Percentiles rank a stretch among this genome's conserved stretches.
These are phyloP conservation scores for Caenorhabditis parvicauda DNA, from an alignment of 2,888 invertebrate genomes.

Conservation along the genomic window DNA sequence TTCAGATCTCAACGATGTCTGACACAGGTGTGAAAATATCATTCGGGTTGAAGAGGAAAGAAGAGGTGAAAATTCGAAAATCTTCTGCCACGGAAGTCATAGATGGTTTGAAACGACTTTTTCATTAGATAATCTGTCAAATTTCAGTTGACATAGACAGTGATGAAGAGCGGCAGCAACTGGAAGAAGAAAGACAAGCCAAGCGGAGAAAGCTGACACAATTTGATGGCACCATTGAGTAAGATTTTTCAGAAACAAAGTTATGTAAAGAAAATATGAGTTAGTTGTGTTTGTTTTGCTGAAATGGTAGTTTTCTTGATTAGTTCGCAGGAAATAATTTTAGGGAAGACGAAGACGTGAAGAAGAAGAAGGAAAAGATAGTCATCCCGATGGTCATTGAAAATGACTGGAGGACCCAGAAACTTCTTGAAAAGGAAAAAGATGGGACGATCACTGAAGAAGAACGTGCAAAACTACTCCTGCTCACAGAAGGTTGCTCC, in stretches of 20 bases:
- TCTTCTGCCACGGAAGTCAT: constrained; percentile 12
- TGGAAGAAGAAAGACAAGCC: constrained; percentile 29
- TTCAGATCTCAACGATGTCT: constrained; percentile 1
- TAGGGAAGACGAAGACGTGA: constrained; percentile 38
- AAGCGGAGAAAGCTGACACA: constrained; percentile 39
- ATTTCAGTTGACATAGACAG: constrained; percentile 31
- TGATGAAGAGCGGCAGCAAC: constrained; percentile 39
- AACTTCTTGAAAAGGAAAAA: constrained; percentile 39
- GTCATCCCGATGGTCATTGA: constrained; percentile 48
- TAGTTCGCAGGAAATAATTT: constrained; percentile 7
- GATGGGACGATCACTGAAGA: constrained; percentile 44
- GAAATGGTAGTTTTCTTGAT: not conserved
- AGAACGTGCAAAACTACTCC: constrained; percentile 36
- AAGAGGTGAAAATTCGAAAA: constrained; percentile 20
- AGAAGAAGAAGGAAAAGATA: constrained; percentile 17
- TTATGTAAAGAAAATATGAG: not conserved
- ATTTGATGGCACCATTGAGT: constrained; percentile 41
- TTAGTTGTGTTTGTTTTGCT: not conserved
- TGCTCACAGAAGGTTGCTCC: constrained; percentile 18
- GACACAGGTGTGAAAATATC: constrained; percentile 29
- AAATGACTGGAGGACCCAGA: constrained; percentile 43
- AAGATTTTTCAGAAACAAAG: constrained; percentile 9
- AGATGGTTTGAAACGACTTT: constrained; percentile 13
- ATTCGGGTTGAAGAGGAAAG: constrained; percentile 40
- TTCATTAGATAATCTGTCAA: not conserved